These are phyloP conservation scores for Unio pictorum DNA, from an alignment of 2,888 invertebrate genomes.

Conservation along the genomic window DNA sequence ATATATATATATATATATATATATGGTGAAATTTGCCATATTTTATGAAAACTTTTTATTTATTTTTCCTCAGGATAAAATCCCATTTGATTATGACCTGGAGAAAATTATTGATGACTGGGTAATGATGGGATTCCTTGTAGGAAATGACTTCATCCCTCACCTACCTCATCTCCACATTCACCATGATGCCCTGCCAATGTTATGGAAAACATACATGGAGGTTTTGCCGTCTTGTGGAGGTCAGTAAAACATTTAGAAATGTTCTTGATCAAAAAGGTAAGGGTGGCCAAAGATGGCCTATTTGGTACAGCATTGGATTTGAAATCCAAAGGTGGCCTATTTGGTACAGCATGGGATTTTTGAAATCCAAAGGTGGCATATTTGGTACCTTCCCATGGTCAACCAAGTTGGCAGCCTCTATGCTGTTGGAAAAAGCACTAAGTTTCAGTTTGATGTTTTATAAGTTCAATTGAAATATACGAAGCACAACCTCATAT, in stretches of 20 bases:
- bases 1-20: too few species aligned
- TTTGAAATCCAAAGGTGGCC: too few species aligned
- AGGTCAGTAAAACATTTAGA: constrained; percentile 75
- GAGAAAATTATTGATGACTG: constrained; percentile 97
- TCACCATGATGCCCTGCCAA: constrained; percentile 87
- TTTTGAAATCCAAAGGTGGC: too few species aligned
- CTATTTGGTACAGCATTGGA: too few species aligned
- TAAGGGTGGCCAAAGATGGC: too few species aligned
- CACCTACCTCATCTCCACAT: constrained; percentile 96
- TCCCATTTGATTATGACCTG: constrained; percentile 85
- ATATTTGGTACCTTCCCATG: too few species aligned
- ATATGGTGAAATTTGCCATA: not conserved
- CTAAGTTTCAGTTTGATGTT: too few species aligned
- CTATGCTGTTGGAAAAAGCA: too few species aligned
- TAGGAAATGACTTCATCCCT: constrained; percentile 97
- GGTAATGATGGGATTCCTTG: constrained; percentile 96
- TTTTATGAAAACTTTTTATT: not conserved
- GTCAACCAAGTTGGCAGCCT: too few species aligned
- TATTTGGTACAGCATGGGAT: too few species aligned
- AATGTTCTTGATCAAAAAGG: not conserved
- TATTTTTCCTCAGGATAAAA: constrained; percentile 52
- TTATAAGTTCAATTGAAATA: too few species aligned
- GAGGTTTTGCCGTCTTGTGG: constrained; percentile 87
- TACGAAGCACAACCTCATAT: too few species aligned
- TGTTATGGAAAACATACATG: constrained; percentile 91